Conservation (phyloP, 2,113 vertebrate genomes). For the Brachionichthys hirsutus region DNA sequence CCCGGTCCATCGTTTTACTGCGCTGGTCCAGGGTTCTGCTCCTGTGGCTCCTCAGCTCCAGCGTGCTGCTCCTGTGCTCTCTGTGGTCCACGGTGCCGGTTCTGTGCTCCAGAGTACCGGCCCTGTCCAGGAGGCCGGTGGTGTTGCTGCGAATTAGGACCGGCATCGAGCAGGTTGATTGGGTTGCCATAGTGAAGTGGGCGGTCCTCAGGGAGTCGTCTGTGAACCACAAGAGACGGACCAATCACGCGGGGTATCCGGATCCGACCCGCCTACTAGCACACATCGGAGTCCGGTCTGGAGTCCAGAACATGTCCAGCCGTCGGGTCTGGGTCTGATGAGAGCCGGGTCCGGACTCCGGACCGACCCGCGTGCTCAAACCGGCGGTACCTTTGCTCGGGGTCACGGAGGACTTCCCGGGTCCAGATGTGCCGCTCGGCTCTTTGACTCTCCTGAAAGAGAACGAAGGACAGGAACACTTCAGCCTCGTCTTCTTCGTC, state of each 20-base stretch:
- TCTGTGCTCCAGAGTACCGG: constrained; percentile 36
- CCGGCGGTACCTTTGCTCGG: constrained; percentile 47
- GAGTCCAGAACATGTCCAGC: no score
- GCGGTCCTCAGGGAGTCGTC: constrained; percentile 83
- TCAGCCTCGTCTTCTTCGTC: neutral
- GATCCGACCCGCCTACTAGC: no score
- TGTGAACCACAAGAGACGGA: constrained; percentile 60
- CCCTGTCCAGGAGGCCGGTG: constrained; percentile 69
- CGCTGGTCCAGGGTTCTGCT: constrained; percentile 59
- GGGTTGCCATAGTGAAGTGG: constrained; percentile 73
- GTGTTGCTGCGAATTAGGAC: constrained; percentile 82
- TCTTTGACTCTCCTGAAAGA: constrained; percentile 58
- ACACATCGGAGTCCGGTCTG: no score
- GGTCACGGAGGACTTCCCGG: constrained; percentile 44
- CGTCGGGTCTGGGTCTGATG: no score
- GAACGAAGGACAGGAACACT: constrained; percentile 2
- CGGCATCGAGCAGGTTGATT: constrained; percentile 73
- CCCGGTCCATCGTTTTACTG: constrained; percentile 80
- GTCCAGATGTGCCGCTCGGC: constrained; percentile 27
- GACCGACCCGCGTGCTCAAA: neutral
- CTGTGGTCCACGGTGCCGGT: constrained; percentile 6
- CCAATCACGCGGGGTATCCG: neutral
- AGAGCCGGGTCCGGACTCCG: no score
- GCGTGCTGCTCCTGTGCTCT: neutral
- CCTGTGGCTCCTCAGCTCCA: constrained; percentile 59